These are phyloP conservation scores for Sebastes vulpes DNA, from an alignment of 2,797 vertebrate genomes.

Conservation along the genomic window DNA sequence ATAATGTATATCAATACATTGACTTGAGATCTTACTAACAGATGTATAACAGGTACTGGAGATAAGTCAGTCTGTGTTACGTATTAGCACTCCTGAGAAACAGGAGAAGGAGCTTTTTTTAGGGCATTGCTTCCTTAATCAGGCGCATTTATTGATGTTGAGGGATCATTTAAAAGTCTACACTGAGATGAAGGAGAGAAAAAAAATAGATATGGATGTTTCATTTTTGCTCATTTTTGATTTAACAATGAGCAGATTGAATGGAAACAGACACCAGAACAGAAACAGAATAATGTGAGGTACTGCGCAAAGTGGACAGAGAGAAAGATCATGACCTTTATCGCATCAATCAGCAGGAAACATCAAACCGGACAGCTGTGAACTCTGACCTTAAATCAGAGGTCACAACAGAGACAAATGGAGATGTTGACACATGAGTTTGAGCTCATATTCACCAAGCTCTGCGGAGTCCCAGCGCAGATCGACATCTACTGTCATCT, in stretches of 20 bases:
- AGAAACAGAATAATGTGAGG: neutral
- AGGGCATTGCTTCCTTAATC: neutral
- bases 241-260: neutral
- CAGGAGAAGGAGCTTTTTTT: conserved; percentile 14
- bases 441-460: neutral
- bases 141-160: conserved; percentile 1
- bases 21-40: neutral
- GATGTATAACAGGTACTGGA: neutral
- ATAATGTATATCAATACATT: neutral
- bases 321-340: neutral
- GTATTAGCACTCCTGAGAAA: neutral
- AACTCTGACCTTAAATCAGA: conserved; percentile 43
- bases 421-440: neutral
- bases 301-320: neutral
- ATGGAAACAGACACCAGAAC: neutral
- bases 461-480: neutral
- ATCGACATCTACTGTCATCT: neutral
- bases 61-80: neutral
- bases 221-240: neutral
- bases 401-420: conserved; percentile 39
- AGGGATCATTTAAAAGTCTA: conserved; percentile 9
- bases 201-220: neutral
- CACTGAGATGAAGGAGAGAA: neutral
- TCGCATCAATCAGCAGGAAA: conserved; percentile 12
- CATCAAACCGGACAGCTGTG: conserved; percentile 7